Base-by-base conservation (phyloP, 2,797 vertebrate genomes). In the Distichodus sexfasciatus region DNA sequence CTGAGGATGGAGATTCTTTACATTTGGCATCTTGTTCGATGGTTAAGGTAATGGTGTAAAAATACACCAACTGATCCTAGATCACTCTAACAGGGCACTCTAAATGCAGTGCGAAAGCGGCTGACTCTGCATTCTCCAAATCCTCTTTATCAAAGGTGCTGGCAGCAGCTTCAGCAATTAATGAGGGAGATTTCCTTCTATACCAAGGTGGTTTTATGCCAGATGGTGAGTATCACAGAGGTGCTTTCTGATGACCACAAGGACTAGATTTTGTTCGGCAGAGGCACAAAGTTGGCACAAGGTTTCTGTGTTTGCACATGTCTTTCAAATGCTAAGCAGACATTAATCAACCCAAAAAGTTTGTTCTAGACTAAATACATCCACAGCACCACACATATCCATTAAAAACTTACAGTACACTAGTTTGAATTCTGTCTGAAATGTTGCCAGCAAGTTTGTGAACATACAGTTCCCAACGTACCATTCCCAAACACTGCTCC, bases 101-200 rank as follows among this genome's bases (percentile, higher is more conserved):
- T 35, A 23, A 14, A n/a, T 43, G 29, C 3, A 47, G 1, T 43
- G 10, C n/a, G 28, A 63, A 31, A 76, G 33, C 36, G 84, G 88
- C 88, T 90, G 87, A 90, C 50, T 48, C 81, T 21, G 66, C 81
- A 53, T 82, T 87, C 76, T 86, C 83, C 76, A 87, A 92, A 87
- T 91, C 88, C 86, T 82, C 85, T 91, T 90, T 85, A 90, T 89
- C 86, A 86, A 84, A 84, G 82, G 83, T 85, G 82, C 85, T 86
- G 86, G 86, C 84, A 88, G 87, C 87, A 89, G 83, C 82, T 26
- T 79, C 63, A 82, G 85, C 90, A 90, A 90, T 91, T 91, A 91
- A 89, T 88, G 85, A 88, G 84, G 84, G 81, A 83, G 86, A 86
- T 85, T 86, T 87, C 86, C 82, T 89, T 78, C 79, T n/a, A 76